Evolutionary conservation across 1,140 invertebrate species (phyloP).

Genomic region (Hypsibius dujardini): DNA sequence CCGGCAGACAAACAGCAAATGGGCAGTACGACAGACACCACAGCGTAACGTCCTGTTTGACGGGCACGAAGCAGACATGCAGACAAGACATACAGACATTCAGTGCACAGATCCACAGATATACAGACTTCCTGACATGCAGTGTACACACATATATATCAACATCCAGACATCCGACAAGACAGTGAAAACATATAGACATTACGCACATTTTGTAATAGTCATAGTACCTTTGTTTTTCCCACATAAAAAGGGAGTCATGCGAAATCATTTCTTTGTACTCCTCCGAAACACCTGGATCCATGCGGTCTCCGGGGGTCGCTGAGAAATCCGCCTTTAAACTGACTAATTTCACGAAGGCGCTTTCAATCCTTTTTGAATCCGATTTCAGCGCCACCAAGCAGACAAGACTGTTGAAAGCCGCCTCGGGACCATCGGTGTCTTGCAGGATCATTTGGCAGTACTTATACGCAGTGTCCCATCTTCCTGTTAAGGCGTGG

Average conservation of each 20-base stretch:
- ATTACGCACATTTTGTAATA: too few species aligned
- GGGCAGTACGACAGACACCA: too few species aligned
- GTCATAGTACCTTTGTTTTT: background rate
- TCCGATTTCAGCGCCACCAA: background rate
- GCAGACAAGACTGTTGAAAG: conserved; percentile 6
- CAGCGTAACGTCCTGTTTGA: too few species aligned
- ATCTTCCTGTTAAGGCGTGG: background rate
- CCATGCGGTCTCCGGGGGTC: background rate
- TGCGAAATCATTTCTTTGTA: background rate
- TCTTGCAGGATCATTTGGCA: conserved; percentile 16
- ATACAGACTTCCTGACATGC: too few species aligned
- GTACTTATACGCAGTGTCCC: conserved; percentile 15
- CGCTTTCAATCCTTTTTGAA: background rate
- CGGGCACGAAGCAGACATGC: too few species aligned
- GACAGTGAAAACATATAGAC: too few species aligned
- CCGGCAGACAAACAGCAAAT: too few species aligned
- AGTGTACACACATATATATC: too few species aligned
- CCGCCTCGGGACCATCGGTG: background rate
- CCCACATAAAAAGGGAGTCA: background rate
- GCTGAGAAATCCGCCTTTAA: background rate
- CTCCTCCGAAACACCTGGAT: background rate
- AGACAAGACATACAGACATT: too few species aligned
- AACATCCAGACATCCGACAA: too few species aligned
- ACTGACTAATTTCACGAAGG: background rate
- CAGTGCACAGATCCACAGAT: too few species aligned